phyloP scores from a whole-genome alignment of 2,113 vertebrate species.

The Suncus etruscus region DNA sequence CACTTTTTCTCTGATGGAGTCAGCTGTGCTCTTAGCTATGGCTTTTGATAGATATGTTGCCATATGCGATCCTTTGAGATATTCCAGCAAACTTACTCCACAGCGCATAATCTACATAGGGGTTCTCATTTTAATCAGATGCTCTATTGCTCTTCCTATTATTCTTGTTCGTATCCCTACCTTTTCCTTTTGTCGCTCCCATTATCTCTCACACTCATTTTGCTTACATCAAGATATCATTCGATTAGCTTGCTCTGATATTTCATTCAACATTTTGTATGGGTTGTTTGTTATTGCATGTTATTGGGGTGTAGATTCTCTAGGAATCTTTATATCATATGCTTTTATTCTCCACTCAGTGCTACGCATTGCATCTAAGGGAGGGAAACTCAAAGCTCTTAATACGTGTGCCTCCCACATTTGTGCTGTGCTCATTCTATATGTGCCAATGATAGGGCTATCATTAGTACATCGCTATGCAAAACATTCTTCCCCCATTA shows the following conservation, averaged over 20 bases:
- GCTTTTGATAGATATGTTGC: slow-evolving; percentile 58
- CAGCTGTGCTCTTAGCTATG: slow-evolving; percentile 67
- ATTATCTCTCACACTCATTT: not conserved
- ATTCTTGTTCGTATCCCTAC: not conserved
- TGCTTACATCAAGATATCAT: slow-evolving; percentile 28
- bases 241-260: slow-evolving; percentile 15
- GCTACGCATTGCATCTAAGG: not conserved
- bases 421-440: slow-evolving; percentile 66
- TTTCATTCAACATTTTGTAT: slow-evolving; percentile 22
- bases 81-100: not conserved
- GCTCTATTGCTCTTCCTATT: not conserved
- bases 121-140: not conserved
- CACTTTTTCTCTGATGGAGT: slow-evolving; percentile 61
- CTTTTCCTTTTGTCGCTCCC: slow-evolving; percentile 56
- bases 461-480: slow-evolving; percentile 38
- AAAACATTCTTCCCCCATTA: not conserved
- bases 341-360: slow-evolving; percentile 26
- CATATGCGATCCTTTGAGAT: slow-evolving; percentile 45
- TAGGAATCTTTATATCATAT: slow-evolving; percentile 44
- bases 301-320: slow-evolving; percentile 14
- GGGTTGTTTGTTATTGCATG: not conserved
- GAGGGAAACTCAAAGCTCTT: slow-evolving; percentile 46
- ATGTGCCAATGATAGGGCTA: slow-evolving; percentile 52
- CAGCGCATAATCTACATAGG: not conserved
- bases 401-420: slow-evolving; percentile 66